phyloP scores from a whole-genome alignment of 2,113 vertebrate species.

The Barnardius zonarius region DNA sequence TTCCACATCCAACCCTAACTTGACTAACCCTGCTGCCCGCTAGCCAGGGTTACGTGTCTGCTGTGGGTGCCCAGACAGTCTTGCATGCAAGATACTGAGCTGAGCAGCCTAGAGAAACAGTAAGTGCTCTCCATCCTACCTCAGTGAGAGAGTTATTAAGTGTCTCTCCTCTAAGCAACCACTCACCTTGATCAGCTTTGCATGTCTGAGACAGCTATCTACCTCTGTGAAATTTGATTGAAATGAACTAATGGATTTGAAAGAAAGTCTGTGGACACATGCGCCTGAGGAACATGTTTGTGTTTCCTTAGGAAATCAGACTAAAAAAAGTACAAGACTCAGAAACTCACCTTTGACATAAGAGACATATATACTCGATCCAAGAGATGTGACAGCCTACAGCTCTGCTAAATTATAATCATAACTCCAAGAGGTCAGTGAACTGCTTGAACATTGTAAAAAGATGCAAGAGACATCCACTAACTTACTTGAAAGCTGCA shows the following conservation, averaged over 20 bases:
- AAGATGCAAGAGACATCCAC: not conserved
- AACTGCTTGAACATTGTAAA: not conserved
- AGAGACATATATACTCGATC: not conserved
- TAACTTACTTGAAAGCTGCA: not conserved
- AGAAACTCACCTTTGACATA: not conserved
- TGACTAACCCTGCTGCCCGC: not conserved
- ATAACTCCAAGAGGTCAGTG: not conserved
- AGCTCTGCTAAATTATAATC: not conserved
- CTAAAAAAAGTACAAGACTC: not conserved
- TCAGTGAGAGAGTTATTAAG: not conserved
- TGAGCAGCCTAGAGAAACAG: not conserved
- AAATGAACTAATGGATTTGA: not conserved
- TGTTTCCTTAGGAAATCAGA: not conserved
- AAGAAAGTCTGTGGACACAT: not conserved
- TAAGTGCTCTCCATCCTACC: not conserved
- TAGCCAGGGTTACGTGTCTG: fast-evolving
- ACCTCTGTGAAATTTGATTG: not conserved
- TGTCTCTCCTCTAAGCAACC: not conserved
- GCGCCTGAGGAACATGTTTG: not conserved
- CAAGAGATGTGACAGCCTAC: not conserved
- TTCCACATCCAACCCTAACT: not conserved
- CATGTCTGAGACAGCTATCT: not conserved
- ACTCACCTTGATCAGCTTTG: not conserved
- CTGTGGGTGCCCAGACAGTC: not conserved
- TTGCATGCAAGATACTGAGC: fast-evolving